These are phyloP conservation scores for Gymnogyps californianus DNA, from an alignment of 2,113 vertebrate species.

Conservation along the genomic window DNA sequence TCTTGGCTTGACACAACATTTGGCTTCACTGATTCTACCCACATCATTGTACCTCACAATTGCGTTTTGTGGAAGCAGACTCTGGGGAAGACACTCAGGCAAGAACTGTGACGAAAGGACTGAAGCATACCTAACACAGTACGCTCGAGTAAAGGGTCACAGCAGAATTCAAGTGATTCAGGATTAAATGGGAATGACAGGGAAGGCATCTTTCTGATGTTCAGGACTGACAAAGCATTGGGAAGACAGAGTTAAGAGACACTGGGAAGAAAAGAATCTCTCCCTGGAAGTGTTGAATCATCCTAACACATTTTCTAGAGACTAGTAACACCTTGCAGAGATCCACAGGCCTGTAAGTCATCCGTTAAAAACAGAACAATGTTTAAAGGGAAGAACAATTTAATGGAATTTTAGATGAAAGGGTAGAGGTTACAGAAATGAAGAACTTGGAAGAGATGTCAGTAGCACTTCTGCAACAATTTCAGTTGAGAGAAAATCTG, in stretches of 20 bases:
- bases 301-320: background rate
- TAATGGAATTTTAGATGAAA: background rate
- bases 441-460: background rate
- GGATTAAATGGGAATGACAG: background rate
- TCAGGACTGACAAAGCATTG: background rate
- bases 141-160: accelerated
- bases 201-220: background rate
- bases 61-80: background rate
- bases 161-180: background rate
- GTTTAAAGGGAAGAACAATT: background rate
- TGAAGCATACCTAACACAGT: background rate
- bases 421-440: background rate
- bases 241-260: background rate
- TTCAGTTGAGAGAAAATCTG: background rate
- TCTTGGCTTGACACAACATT: background rate
- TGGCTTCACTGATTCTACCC: background rate
- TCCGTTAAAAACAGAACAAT: background rate
- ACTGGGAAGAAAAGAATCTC: background rate
- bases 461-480: background rate
- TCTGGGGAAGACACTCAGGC: background rate
- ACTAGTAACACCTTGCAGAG: background rate
- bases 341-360: background rate
- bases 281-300: background rate
- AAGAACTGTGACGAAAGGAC: background rate
- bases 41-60: background rate